Conservation (phyloP, 2,888 invertebrate genomes). For the Volucella bombylans region DNA sequence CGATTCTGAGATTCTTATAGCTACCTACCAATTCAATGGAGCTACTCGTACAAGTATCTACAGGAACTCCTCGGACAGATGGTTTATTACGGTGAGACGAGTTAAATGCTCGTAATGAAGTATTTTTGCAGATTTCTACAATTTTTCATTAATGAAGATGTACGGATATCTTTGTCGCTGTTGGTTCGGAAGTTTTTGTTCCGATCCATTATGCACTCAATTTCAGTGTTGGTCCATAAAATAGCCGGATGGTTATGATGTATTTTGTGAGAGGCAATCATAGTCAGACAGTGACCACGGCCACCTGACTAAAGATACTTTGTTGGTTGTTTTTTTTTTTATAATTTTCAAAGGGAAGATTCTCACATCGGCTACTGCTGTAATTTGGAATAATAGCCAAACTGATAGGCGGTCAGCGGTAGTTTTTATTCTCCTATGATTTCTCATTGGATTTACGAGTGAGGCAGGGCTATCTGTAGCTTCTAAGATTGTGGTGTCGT, state of each 20-base stretch:
- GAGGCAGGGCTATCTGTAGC: conserved; percentile 20
- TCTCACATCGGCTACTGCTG: conserved; percentile 41
- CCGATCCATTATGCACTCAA: conserved; percentile 51
- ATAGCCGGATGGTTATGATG: neutral
- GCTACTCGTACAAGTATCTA: neutral
- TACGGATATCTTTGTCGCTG: conserved; percentile 36
- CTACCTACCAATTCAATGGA: conserved; percentile 27
- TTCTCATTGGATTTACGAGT: conserved; percentile 37
- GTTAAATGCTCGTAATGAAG: conserved; percentile 61
- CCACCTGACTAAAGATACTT: conserved; percentile 14
- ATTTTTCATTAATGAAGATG: conserved; percentile 60
- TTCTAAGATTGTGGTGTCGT: neutral
- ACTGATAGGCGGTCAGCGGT: conserved; percentile 7
- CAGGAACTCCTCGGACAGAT: conserved; percentile 17
- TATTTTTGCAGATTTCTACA: conserved; percentile 53
- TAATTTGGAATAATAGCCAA: conserved; percentile 38
- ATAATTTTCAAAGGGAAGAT: conserved; percentile 14
- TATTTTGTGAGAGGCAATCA: conserved; percentile 12
- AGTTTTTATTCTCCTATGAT: conserved; percentile 9
- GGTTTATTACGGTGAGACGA: conserved; percentile 56
- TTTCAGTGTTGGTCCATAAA: conserved; percentile 36
- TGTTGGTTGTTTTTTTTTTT: conserved; percentile 40
- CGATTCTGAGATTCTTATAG: conserved; percentile 29
- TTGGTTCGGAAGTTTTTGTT: conserved; percentile 16
- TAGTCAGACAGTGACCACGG: neutral